Percentiles rank a stretch among this genome's conserved stretches.
Conservation (phyloP, 2,888 invertebrate species). For the Agrochola litura region DNA sequence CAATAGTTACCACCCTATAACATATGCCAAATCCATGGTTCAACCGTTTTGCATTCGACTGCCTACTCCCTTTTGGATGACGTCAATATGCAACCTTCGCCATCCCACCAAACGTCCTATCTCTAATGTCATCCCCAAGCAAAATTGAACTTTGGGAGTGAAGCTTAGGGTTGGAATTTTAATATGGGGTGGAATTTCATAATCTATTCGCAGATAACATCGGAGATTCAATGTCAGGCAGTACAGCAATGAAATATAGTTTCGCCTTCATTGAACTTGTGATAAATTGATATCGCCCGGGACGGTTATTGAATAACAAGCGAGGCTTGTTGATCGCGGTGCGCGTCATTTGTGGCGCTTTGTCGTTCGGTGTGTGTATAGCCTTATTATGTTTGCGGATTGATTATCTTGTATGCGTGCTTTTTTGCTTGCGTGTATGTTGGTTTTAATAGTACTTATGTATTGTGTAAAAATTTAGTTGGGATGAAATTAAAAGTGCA, state of each 20-base stretch:
- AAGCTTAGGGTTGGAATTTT: conserved; percentile 42
- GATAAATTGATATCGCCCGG: conserved; percentile 88
- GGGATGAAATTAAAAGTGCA: too few species aligned
- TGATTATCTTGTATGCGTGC: conserved; percentile 23
- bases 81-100: conserved; percentile 87
- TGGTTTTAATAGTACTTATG: neutral
- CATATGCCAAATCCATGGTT: conserved; percentile 91
- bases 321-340: conserved; percentile 79
- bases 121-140: conserved; percentile 18
- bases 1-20: conserved; percentile 87
- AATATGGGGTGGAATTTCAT: conserved; percentile 54
- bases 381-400: conserved; percentile 57
- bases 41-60: conserved; percentile 89
- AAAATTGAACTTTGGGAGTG: conserved; percentile 19
- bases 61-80: conserved; percentile 88
- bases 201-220: conserved; percentile 73
- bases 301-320: conserved; percentile 90
- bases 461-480: neutral
- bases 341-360: conserved; percentile 70
- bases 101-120: conserved; percentile 68
- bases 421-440: neutral
- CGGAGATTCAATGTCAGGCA: conserved; percentile 83
- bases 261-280: conserved; percentile 89
- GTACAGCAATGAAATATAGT: conserved; percentile 88
- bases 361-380: conserved; percentile 58